Evolutionary conservation across 2,888 invertebrate genomes (phyloP), one percentile per base, ranked within the genome.

Genomic region (Drosophila mimica): DNA sequence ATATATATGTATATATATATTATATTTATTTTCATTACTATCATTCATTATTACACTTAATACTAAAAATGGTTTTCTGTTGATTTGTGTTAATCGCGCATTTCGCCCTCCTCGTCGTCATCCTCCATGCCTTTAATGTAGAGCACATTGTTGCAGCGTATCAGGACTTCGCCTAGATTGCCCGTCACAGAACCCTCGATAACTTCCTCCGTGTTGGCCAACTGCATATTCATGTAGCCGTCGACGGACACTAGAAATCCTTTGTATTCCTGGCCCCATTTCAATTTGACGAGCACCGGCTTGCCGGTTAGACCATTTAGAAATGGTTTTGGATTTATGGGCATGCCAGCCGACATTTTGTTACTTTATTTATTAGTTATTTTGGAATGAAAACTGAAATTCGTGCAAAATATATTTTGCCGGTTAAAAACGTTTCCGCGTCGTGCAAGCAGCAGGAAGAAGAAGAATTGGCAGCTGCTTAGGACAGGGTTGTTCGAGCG

Each of bases 201-300:
- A 91, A 96, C 97, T 94, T 99, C 99, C 93, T 99, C 99, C 11
- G 99, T 98, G 92, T 99, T 99, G 1, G 99, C 99, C 72, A 99
- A 94, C 94, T 99, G 99, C 81, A 99, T 94, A 93, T 99, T 99
- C 99, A 99, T 99, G 92, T 99, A 99, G 9, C 98, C 98, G 94
- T 99, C 99, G 1, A 99, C 98, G 5, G 99, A 99, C 0, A 99
- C 99, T 40, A 99, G 94, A 86, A 98, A 97, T 17, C 99, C 99
- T 95, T 99, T 99, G 93, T 99, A 99, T 93, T 99, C 99, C 93
- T 99, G 99, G 36, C 99, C 99, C 99, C 99, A 99, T 93, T 99
- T 99, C 74, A 99, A 94, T 94, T 99, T 99, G 3, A 99, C 99
- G 93, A 99, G 96, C 48, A 99, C 99, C 49, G 98, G 96, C 94